Evolutionary conservation across 2,113 vertebrate species (phyloP).

Genomic region (Plecturocebus donacophilus): DNA sequence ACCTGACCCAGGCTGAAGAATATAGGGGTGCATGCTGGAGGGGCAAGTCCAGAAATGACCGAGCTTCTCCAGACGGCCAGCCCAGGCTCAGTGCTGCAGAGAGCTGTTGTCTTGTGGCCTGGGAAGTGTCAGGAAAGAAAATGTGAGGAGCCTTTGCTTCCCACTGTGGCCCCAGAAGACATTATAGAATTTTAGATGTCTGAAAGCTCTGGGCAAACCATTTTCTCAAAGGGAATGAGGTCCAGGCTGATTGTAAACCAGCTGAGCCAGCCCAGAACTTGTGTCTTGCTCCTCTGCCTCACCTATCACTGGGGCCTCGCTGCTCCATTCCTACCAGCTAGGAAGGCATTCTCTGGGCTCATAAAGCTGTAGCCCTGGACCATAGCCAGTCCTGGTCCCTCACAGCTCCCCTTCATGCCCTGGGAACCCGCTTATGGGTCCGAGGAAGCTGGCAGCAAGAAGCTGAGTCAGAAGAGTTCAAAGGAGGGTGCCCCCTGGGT

Average conservation of each 20-base stretch:
- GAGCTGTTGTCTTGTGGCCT: neutral
- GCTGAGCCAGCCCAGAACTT: neutral
- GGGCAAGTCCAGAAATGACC: neutral
- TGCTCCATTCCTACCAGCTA: neutral
- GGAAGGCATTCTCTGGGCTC: neutral
- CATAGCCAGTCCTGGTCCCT: neutral
- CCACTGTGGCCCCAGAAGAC: neutral
- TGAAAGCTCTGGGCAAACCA: neutral
- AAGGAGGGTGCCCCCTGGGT: neutral
- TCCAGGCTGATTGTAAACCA: neutral
- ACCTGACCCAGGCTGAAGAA: neutral
- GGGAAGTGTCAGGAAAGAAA: neutral
- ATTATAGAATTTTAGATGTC: neutral
- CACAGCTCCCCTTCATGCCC: neutral
- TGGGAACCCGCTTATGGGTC: neutral
- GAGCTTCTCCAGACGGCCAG: neutral
- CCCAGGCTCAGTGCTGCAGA: neutral
- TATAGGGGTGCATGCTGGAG: no score
- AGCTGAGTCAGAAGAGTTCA: conserved; percentile 27
- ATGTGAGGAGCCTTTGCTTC: neutral
- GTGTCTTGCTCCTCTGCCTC: neutral
- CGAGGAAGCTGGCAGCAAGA: neutral
- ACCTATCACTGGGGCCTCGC: neutral
- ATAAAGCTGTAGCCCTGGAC: neutral
- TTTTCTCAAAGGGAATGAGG: neutral